Evolutionary conservation across 35 echinoderm and acorn worm genomes (phyloP).

Genomic region (Hemicentrotus pulcherrimus): DNA sequence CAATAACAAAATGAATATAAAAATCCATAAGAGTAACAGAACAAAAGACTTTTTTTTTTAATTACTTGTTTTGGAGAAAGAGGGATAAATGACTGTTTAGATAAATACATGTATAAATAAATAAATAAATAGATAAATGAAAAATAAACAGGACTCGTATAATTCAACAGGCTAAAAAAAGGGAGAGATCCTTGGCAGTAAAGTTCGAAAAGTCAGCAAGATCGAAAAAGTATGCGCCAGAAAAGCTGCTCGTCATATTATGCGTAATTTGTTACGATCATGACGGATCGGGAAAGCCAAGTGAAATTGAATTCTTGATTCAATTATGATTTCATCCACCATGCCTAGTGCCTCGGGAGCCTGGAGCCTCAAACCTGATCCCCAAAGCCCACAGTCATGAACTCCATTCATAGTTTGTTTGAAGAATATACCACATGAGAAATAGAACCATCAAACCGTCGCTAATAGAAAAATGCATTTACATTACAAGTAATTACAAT

Average conservation of each 20-base stretch:
- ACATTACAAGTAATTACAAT: not conserved
- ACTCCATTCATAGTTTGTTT: not conserved
- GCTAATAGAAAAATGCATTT: not conserved
- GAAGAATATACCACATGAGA: not conserved
- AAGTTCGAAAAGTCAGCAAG: not conserved
- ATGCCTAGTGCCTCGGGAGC: not conserved
- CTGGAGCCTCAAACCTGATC: not conserved
- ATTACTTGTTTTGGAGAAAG: too few relatives aligned
- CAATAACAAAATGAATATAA: too few relatives aligned
- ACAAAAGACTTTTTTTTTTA: too few relatives aligned
- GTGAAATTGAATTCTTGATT: constrained; percentile 6
- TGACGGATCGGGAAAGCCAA: not conserved
- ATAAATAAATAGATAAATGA: too few relatives aligned
- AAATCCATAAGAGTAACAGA: too few relatives aligned
- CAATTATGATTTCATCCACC: not conserved
- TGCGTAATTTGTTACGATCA: not conserved
- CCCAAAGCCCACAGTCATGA: not conserved
- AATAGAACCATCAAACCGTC: not conserved
- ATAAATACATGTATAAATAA: too few relatives aligned
- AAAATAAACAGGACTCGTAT: too few relatives aligned
- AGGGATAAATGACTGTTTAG: too few relatives aligned
- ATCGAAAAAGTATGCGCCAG: not conserved
- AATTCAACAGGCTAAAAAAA: not conserved
- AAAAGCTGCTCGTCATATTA: not conserved
- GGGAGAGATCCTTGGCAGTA: not conserved